These are phyloP conservation scores for Caenorhabditis remanei DNA, from an alignment of 1,140 invertebrate species.

Conservation along the genomic window DNA sequence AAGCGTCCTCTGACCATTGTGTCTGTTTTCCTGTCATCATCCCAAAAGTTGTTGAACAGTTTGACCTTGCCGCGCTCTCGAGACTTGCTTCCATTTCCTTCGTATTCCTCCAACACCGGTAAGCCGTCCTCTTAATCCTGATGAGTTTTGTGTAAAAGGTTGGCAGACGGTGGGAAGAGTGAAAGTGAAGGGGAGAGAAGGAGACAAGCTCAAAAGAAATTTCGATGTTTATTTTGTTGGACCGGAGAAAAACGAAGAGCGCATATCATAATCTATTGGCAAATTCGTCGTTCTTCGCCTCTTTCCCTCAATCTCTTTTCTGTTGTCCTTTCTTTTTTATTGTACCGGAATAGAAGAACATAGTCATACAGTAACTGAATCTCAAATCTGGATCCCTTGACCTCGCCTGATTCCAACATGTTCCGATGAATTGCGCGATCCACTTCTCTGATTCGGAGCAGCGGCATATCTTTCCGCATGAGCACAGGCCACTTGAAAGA, in stretches of 20 bases:
- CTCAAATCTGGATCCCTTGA: neutral
- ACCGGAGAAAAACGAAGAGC: conserved; percentile 7
- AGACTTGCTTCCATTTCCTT: conserved; percentile 18
- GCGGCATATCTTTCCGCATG: neutral
- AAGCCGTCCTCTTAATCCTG: conserved; percentile 34
- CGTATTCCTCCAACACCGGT: neutral
- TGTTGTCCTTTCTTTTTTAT: neutral
- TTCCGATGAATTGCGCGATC: conserved; percentile 7
- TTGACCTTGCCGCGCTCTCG: conserved; percentile 33
- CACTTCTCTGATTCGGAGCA: neutral
- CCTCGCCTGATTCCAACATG: neutral
- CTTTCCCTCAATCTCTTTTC: neutral
- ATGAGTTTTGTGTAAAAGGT: conserved; percentile 45
- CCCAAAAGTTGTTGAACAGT: conserved; percentile 44
- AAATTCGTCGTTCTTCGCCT: conserved; percentile 6
- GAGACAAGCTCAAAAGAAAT: conserved; percentile 20
- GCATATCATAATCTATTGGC: conserved; percentile 48
- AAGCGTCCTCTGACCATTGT: conserved; percentile 17
- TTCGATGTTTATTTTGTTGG: conserved; percentile 47
- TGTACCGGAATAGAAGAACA: neutral
- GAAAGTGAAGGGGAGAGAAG: neutral
- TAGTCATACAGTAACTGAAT: neutral
- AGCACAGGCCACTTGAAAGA: conserved; percentile 22
- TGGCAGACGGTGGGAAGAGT: conserved; percentile 25
- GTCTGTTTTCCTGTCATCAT: neutral